phyloP scores from a whole-genome alignment of 2,797 vertebrate species.

The Cossypha caffra region DNA sequence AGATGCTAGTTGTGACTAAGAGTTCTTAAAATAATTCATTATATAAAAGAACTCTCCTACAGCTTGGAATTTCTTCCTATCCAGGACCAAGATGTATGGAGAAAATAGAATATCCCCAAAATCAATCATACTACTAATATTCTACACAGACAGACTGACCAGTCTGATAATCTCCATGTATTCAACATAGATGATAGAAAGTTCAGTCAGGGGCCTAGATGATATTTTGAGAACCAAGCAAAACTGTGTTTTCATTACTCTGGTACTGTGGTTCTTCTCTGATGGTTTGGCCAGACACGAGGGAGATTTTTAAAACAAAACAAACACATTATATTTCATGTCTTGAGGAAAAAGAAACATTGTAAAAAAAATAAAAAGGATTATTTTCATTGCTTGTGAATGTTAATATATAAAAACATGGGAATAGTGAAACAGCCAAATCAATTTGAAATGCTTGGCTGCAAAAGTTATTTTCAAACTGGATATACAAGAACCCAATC shows the following conservation, averaged over 20 bases:
- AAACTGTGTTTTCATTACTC: not conserved
- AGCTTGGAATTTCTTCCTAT: not conserved
- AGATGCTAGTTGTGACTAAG: not conserved
- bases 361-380: not conserved
- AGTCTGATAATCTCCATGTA: not conserved
- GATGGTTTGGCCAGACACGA: not conserved
- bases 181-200: not conserved
- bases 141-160: not conserved
- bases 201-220: not conserved
- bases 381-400: conserved; percentile 6
- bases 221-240: not conserved
- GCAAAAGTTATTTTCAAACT: conserved; percentile 35
- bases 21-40: not conserved
- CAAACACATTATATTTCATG: not conserved
- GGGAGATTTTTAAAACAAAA: not conserved
- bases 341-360: not conserved
- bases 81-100: not conserved
- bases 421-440: conserved; percentile 21
- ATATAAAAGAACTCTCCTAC: not conserved
- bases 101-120: not conserved
- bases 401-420: not conserved
- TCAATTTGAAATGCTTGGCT: conserved; percentile 49
- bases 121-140: not conserved
- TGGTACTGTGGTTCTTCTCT: not conserved
- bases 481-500: not conserved